phyloP scores from a whole-genome alignment of 2,113 vertebrate genomes.

The Murina feae region DNA sequence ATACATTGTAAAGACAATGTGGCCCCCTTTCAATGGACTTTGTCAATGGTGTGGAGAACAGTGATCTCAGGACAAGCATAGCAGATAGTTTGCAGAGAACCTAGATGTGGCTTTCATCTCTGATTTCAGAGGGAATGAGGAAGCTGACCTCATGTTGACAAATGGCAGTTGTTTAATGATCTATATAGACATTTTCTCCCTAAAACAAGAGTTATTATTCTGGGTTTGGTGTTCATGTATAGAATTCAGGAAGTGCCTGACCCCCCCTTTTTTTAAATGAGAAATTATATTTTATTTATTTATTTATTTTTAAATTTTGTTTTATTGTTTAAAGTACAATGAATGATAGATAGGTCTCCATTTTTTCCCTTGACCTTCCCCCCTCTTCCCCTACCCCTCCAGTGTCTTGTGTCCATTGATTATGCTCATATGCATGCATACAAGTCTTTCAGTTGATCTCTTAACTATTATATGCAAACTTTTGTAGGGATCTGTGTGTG shows the following conservation, averaged over 20 bases:
- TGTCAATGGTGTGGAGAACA: background rate
- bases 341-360: too few relatives aligned
- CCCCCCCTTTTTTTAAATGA: too few relatives aligned
- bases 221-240: background rate
- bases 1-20: background rate
- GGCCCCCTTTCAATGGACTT: background rate
- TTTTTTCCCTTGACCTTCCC: too few relatives aligned
- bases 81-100: background rate
- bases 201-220: background rate
- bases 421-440: too few relatives aligned
- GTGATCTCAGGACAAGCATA: background rate
- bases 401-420: too few relatives aligned
- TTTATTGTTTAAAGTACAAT: too few relatives aligned
- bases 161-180: background rate
- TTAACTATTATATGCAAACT: background rate
- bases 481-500: background rate
- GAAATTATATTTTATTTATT: too few relatives aligned
- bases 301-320: too few relatives aligned
- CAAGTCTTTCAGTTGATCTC: too few relatives aligned
- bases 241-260: background rate
- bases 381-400: too few relatives aligned
- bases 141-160: background rate
- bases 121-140: background rate
- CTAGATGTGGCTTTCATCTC: background rate
- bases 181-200: background rate